Conservation (phyloP, 2,113 vertebrate species). For the Cichladusa arquata region DNA sequence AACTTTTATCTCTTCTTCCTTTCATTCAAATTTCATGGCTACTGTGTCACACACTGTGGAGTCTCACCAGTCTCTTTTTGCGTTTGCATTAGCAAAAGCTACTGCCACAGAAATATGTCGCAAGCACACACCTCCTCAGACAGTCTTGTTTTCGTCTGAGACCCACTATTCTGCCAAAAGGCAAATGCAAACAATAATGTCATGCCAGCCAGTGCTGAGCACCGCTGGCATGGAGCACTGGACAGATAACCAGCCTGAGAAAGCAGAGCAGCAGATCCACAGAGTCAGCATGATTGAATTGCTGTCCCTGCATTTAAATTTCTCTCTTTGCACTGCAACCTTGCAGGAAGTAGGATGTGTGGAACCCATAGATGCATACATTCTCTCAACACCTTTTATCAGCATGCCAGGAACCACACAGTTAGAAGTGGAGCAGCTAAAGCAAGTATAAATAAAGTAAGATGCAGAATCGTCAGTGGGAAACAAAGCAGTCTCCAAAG, state of each 20-base stretch:
- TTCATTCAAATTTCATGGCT: background rate
- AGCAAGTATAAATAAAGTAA: background rate
- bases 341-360: background rate
- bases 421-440: background rate
- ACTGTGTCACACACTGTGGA: background rate
- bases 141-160: background rate
- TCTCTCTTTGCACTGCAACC: background rate
- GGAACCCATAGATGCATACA: rapidly evolving
- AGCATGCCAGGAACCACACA: background rate
- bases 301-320: background rate
- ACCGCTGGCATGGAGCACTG: background rate
- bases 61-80: background rate
- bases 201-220: rapidly evolving
- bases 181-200: background rate
- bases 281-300: rapidly evolving
- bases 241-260: background rate
- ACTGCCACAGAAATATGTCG: background rate
- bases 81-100: background rate
- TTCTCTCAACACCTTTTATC: background rate
- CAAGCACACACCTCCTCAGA: background rate
- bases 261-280: background rate
- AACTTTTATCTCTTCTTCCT: background rate
- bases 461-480: rapidly evolving
- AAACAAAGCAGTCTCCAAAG: background rate
- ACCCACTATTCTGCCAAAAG: background rate